These are phyloP conservation scores for Lasioglossum marginatum DNA, from an alignment of 2,888 invertebrate species.

Conservation along the genomic window DNA sequence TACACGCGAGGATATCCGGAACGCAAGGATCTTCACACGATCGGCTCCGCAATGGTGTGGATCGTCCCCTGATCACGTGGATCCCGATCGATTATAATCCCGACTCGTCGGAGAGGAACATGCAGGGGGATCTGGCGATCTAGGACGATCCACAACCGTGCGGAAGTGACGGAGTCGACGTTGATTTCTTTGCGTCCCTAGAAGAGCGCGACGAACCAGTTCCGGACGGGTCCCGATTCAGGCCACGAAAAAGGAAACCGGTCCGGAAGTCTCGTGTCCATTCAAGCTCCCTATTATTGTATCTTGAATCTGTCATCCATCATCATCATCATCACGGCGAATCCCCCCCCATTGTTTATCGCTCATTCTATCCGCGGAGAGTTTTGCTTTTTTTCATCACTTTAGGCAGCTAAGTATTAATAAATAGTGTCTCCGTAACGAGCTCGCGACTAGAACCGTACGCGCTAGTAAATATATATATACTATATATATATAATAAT, in stretches of 20 bases:
- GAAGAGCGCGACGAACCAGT: background rate
- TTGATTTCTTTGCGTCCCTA: conserved; percentile 21
- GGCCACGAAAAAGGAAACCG: background rate
- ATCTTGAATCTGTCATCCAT: conserved; percentile 25
- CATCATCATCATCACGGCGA: conserved; percentile 17
- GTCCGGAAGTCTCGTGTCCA: conserved; percentile 28
- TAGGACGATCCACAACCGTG: conserved; percentile 14
- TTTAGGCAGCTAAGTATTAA: conserved; percentile 75
- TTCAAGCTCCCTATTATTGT: conserved; percentile 28
- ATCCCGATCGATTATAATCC: conserved; percentile 34
- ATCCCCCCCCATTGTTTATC: conserved; percentile 23
- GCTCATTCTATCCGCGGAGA: conserved; percentile 25
- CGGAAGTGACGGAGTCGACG: conserved; percentile 10
- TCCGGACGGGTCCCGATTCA: background rate
- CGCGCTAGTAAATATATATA: conserved; percentile 75
- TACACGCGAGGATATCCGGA: conserved; percentile 11
- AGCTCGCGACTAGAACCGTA: conserved; percentile 79
- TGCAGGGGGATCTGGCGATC: conserved; percentile 30
- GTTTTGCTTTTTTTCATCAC: conserved; percentile 33
- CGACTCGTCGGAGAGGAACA: conserved; percentile 50
- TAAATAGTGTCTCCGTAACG: conserved; percentile 73
- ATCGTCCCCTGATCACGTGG: conserved; percentile 29
- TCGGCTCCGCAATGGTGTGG: conserved; percentile 29
- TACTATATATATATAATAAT: conserved; percentile 73
- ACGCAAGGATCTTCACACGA: conserved; percentile 27